Evolutionary conservation across 2,888 invertebrate species (phyloP).

Genomic region (Caenorhabditis becei): DNA sequence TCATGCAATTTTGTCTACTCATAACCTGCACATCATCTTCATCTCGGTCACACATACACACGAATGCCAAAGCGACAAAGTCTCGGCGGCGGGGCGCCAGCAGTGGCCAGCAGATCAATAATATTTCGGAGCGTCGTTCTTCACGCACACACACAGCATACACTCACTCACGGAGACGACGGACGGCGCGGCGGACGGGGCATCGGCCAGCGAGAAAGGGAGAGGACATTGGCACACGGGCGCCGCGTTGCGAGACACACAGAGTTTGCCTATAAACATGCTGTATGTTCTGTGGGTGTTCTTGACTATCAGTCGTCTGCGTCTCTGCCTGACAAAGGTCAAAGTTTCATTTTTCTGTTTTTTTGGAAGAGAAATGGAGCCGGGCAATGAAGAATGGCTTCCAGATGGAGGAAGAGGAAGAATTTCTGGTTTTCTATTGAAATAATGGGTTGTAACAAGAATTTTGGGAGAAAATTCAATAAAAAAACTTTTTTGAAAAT

Average conservation of each 20-base stretch:
- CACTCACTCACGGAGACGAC: constrained; percentile 20
- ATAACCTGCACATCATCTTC: too few species aligned
- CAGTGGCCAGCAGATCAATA: constrained; percentile 47
- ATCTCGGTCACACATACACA: too few species aligned
- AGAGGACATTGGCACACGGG: constrained; percentile 22
- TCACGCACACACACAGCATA: constrained; percentile 25
- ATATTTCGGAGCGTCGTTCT: constrained; percentile 58
- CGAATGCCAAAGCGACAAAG: not conserved
- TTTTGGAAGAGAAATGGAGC: not conserved
- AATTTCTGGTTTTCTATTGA: too few species aligned
- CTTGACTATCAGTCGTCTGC: constrained; percentile 22
- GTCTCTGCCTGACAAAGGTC: not conserved
- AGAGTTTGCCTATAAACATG: constrained; percentile 38
- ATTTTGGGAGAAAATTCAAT: too few species aligned
- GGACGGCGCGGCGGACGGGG: constrained; percentile 1
- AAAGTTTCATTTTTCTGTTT: too few species aligned
- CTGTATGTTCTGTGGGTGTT: constrained; percentile 28
- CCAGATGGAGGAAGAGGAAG: not conserved
- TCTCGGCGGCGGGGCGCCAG: too few species aligned
- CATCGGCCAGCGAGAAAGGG: constrained; percentile 7
- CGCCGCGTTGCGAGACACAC: constrained; percentile 5
- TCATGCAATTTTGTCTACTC: too few species aligned
- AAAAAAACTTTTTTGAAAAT: too few species aligned
- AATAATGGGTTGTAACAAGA: too few species aligned
- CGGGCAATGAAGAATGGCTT: not conserved